phyloP scores from a whole-genome alignment of 2,113 vertebrate species.

The Lathamus discolor region DNA sequence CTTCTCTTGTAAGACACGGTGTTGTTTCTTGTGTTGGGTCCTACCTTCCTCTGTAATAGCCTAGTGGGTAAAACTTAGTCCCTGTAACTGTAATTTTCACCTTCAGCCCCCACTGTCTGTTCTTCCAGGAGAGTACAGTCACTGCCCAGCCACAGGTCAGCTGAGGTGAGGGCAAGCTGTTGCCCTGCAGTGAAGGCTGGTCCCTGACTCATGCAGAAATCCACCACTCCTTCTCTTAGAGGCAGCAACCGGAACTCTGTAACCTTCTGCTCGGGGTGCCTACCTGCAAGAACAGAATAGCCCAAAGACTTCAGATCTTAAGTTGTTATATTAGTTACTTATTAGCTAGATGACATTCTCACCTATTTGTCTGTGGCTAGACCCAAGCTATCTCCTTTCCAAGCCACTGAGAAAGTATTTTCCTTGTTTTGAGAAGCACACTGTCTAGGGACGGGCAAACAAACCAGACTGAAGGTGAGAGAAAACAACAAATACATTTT shows the following conservation, averaged over 20 bases:
- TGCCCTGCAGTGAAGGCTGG: not conserved
- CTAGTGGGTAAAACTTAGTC: not conserved
- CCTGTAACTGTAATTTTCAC: not conserved
- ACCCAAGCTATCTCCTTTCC: not conserved
- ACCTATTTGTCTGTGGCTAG: not conserved
- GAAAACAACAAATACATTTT: not conserved
- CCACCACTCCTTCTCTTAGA: not conserved
- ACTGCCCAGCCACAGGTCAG: not conserved
- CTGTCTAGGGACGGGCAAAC: not conserved
- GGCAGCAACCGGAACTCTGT: not conserved
- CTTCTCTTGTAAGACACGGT: not conserved
- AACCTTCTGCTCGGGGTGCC: not conserved
- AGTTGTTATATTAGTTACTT: not conserved
- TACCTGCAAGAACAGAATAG: not conserved
- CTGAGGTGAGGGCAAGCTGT: not conserved
- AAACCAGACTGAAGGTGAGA: not conserved
- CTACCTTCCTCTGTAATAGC: not conserved
- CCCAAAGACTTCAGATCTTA: not conserved
- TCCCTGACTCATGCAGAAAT: not conserved
- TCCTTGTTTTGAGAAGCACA: not conserved
- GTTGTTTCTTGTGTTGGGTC: not conserved
- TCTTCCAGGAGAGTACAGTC: not conserved
- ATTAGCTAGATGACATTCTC: not conserved
- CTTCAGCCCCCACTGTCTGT: not conserved
- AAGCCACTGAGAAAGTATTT: not conserved